Conservation (phyloP, 2,888 invertebrate species). For the Enoplolaimus lenunculus region DNA sequence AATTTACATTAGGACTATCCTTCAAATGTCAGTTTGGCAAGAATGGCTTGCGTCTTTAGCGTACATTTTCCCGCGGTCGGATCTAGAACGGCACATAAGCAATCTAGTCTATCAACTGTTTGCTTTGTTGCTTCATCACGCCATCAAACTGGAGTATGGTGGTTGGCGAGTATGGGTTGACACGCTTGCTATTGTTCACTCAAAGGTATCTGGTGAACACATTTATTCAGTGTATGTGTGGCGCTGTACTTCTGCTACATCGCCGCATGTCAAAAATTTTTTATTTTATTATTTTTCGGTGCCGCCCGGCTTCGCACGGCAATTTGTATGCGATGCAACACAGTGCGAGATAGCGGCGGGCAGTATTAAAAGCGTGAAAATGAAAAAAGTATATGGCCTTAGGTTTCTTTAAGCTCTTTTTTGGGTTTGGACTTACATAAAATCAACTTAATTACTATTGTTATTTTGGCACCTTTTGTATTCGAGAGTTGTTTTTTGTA, state of each 20-base stretch:
- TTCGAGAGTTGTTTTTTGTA: no score
- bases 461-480: no score
- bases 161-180: slow-evolving; percentile 99
- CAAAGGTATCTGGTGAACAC: no score
- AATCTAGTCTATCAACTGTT: slow-evolving; percentile 97
- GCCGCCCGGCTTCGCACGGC: not conserved
- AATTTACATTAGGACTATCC: slow-evolving; percentile 62
- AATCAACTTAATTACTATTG: no score
- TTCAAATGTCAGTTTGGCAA: slow-evolving; percentile 99
- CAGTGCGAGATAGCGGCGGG: no score
- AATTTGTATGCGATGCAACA: not conserved
- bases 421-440: no score
- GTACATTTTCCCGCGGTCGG: slow-evolving; percentile 67
- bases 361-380: no score
- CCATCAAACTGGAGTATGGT: slow-evolving; percentile 95
- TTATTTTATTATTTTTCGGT: not conserved
- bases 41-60: slow-evolving; percentile 93
- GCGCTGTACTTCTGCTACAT: no score
- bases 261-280: not conserved
- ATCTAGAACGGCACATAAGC: slow-evolving; percentile 56
- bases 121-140: slow-evolving; percentile 91
- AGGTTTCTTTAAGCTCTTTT: no score
- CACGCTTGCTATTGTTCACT: slow-evolving; percentile 94
- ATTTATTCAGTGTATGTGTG: no score
- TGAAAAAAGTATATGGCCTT: no score